Percentiles rank a stretch among this genome's conserved stretches.
Conservation (phyloP, 1,140 invertebrate species). For the Diachasmimorpha longicaudata region DNA sequence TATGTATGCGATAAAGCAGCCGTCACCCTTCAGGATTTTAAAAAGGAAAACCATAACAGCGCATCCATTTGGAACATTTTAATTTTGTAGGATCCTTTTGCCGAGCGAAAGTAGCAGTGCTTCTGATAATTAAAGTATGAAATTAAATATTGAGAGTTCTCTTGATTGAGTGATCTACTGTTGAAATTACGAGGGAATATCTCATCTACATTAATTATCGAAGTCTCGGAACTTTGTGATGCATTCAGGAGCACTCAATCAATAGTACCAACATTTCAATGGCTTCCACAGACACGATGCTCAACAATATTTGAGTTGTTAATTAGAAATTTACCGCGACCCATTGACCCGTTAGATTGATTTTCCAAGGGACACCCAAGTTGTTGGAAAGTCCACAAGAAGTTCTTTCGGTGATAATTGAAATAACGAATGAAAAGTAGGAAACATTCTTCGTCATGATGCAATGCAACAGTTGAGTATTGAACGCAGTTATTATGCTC, state of each 20-base stretch:
- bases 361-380: neutral
- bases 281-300: neutral
- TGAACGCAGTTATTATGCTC: too few species aligned
- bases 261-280: neutral
- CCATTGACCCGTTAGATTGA: neutral
- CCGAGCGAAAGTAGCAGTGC: neutral
- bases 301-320: neutral
- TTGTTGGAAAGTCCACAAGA: too few species aligned
- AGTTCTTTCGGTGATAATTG: too few species aligned
- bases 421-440: too few species aligned
- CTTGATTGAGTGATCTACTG: neutral
- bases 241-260: neutral
- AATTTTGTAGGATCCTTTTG: neutral
- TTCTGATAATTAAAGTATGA: neutral
- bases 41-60: neutral
- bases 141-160: neutral
- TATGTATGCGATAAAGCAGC: slow-evolving; percentile 3
- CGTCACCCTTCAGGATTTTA: slow-evolving; percentile 3
- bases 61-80: neutral
- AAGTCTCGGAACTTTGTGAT: neutral
- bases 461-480: too few species aligned
- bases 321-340: neutral
- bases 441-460: too few species aligned
- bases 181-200: neutral
- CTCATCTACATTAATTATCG: neutral